Evolutionary conservation across 2,888 invertebrate genomes (phyloP).

Genomic region (Stenodera caucasica): DNA sequence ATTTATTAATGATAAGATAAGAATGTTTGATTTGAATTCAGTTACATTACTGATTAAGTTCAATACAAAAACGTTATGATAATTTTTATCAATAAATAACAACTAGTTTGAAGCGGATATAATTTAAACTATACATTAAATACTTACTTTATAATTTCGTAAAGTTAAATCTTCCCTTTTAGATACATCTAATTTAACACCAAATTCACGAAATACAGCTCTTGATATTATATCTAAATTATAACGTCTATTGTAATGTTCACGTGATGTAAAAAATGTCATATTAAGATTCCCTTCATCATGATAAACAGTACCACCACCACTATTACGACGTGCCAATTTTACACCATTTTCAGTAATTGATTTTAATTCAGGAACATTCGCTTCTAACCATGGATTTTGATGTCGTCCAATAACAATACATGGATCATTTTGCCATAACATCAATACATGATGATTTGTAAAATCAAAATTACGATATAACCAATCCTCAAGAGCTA

Average conservation of each 20-base stretch:
- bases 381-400: slow-evolving; percentile 94
- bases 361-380: slow-evolving; percentile 65
- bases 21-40: background rate
- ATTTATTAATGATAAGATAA: too few species aligned
- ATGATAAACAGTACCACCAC: slow-evolving; percentile 96
- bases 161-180: slow-evolving; percentile 85
- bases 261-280: slow-evolving; percentile 85
- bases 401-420: slow-evolving; percentile 97
- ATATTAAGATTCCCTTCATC: slow-evolving; percentile 92
- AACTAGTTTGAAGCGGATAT: slow-evolving; percentile 15
- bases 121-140: background rate
- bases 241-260: slow-evolving; percentile 79
- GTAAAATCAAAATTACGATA: slow-evolving; percentile 84
- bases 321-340: slow-evolving; percentile 88
- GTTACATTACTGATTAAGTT: background rate
- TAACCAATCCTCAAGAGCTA: slow-evolving; percentile 96
- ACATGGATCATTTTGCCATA: slow-evolving; percentile 93
- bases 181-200: slow-evolving; percentile 74
- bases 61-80: background rate
- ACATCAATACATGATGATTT: slow-evolving; percentile 80
- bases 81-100: slow-evolving; percentile 3
- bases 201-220: slow-evolving; percentile 81
- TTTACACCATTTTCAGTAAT: slow-evolving; percentile 65
- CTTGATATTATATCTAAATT: slow-evolving; percentile 87
- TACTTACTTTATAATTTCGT: slow-evolving; percentile 74